Evolutionary conservation across 2,113 vertebrate species (phyloP).

Genomic region (Bombycilla garrulus): DNA sequence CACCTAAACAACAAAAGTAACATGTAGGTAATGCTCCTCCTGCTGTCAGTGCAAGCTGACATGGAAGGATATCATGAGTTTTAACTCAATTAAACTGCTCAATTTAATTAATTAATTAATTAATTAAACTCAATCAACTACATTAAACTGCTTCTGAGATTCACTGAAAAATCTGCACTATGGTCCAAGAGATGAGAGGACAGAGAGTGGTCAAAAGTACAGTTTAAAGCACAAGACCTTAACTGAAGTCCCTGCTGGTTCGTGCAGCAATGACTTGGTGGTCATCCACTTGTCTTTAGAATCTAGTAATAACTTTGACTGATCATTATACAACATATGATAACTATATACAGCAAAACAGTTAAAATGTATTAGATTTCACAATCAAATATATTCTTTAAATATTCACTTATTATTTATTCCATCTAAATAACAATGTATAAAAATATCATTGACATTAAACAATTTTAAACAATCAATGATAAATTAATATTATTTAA

Average conservation of each 20-base stretch:
- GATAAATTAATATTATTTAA: neutral
- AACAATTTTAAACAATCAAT: neutral
- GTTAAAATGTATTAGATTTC: neutral
- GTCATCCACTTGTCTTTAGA: neutral
- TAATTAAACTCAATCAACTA: too few species aligned
- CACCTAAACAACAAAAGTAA: neutral
- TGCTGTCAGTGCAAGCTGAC: neutral
- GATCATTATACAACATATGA: neutral
- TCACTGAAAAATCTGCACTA: neutral
- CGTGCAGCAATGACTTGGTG: neutral
- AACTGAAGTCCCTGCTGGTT: neutral
- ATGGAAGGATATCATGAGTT: accelerated
- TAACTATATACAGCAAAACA: neutral
- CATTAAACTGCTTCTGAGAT: neutral
- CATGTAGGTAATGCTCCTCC: accelerated
- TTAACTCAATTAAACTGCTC: too few species aligned
- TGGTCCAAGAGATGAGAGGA: neutral
- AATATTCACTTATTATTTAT: neutral
- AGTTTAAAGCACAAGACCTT: neutral
- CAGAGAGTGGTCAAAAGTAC: neutral
- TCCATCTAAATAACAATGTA: neutral
- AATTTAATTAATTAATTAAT: too few species aligned
- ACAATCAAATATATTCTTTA: neutral
- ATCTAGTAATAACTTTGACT: neutral
- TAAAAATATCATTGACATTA: neutral